Conservation (phyloP, 2,113 vertebrate species). For the Thalassarche chlororhynchos region DNA sequence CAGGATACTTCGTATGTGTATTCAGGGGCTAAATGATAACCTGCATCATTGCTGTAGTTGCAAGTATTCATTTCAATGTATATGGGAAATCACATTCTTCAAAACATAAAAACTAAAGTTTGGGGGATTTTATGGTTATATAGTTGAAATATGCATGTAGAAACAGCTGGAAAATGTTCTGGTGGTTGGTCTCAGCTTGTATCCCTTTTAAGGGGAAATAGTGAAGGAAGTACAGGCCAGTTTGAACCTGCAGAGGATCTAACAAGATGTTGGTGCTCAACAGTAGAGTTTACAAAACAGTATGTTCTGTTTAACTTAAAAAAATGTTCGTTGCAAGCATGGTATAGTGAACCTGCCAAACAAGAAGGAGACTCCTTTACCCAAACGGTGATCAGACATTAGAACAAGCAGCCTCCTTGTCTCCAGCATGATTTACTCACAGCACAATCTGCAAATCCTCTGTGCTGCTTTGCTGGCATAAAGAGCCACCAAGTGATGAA, state of each 20-base stretch:
- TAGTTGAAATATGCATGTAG: not conserved
- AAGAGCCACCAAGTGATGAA: not conserved
- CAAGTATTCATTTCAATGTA: not conserved
- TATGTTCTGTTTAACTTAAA: not conserved
- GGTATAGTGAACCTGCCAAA: not conserved
- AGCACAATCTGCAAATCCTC: not conserved
- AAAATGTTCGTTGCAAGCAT: not conserved
- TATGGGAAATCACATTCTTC: not conserved
- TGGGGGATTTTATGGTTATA: not conserved
- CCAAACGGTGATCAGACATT: not conserved
- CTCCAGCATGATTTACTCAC: not conserved
- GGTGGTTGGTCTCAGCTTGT: not conserved
- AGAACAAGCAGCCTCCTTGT: fast-evolving
- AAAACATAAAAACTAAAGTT: not conserved
- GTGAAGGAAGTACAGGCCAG: not conserved
- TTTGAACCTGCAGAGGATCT: not conserved
- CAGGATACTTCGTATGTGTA: not conserved
- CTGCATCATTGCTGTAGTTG: not conserved
- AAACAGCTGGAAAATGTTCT: not conserved
- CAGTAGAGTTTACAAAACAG: not conserved
- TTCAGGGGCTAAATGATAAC: not conserved
- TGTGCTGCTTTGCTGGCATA: not conserved
- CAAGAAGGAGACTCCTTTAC: not conserved
- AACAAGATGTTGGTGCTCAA: not conserved
- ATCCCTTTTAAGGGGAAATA: not conserved